These are phyloP conservation scores for Mustelus asterias DNA, from an alignment of 2,113 vertebrate genomes.

Conservation along the genomic window DNA sequence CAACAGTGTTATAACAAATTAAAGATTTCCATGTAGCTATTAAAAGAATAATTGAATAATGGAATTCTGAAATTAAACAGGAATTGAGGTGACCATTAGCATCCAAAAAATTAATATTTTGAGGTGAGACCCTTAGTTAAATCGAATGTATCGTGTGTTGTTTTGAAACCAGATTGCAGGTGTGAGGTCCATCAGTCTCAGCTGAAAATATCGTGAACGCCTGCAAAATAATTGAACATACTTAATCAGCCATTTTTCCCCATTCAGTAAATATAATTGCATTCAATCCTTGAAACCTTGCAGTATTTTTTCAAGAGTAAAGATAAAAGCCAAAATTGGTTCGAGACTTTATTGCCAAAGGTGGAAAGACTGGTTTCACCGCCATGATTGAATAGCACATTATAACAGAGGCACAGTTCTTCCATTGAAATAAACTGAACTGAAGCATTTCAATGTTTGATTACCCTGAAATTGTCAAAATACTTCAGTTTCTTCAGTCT, in stretches of 20 bases:
- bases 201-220: not conserved
- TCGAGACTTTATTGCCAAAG: not conserved
- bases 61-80: constrained; percentile 1
- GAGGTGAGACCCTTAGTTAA: not conserved
- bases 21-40: not conserved
- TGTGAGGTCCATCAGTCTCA: not conserved
- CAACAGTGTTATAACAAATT: not conserved
- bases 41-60: not conserved
- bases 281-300: not conserved
- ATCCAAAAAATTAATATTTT: not conserved
- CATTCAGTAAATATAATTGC: not conserved
- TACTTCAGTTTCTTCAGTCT: not conserved
- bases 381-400: no score
- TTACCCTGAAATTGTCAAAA: constrained; percentile 19
- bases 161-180: not conserved
- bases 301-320: not conserved
- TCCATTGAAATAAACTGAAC: not conserved
- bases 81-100: not conserved
- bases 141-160: not conserved
- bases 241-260: not conserved
- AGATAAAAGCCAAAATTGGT: not conserved
- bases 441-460: constrained; percentile 1
- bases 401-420: not conserved
- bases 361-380: not conserved
- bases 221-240: not conserved